A percentile compares a stretch with the other conserved stretches of the same genome.
Conservation (phyloP, 1,140 invertebrate genomes). For the Monochamus saltuarius region DNA sequence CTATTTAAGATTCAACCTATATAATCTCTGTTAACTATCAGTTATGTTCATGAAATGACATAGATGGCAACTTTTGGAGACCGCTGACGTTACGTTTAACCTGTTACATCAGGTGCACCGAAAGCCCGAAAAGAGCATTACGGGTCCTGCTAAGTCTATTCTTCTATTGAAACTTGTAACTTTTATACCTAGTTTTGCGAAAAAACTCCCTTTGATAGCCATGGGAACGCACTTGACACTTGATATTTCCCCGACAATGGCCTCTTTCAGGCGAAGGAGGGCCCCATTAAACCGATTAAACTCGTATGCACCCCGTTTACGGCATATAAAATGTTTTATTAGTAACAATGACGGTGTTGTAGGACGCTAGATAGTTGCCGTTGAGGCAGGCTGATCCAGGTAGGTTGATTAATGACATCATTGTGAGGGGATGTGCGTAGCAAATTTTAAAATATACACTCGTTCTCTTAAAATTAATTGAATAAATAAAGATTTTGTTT, state of each 20-base stretch:
- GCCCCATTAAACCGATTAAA: no score
- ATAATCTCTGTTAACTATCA: no score
- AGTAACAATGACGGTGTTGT: no score
- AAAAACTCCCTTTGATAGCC: conserved; percentile 39
- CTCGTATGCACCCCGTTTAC: no score
- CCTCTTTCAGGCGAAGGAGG: conserved; percentile 16
- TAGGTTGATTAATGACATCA: conserved; percentile 19
- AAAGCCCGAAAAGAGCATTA: conserved; percentile 32
- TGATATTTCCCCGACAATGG: conserved; percentile 35
- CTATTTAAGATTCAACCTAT: no score
- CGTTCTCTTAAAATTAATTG: no score
- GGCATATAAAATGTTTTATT: no score
- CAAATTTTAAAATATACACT: conserved; percentile 13
- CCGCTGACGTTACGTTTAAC: conserved; percentile 17
- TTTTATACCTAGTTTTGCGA: conserved; percentile 46
- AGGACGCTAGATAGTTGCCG: no score
- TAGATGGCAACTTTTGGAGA: conserved; percentile 14
- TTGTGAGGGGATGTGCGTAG: conserved; percentile 10
- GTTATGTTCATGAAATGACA: neutral
- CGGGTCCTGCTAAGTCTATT: conserved; percentile 24
- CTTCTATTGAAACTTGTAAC: conserved; percentile 46
- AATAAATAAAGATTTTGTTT: no score
- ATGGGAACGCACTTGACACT: conserved; percentile 50
- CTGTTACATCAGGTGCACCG: conserved; percentile 38
- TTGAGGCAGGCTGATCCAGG: neutral